phyloP scores from a whole-genome alignment of 2,113 vertebrate genomes.

The Gavialis gangeticus region DNA sequence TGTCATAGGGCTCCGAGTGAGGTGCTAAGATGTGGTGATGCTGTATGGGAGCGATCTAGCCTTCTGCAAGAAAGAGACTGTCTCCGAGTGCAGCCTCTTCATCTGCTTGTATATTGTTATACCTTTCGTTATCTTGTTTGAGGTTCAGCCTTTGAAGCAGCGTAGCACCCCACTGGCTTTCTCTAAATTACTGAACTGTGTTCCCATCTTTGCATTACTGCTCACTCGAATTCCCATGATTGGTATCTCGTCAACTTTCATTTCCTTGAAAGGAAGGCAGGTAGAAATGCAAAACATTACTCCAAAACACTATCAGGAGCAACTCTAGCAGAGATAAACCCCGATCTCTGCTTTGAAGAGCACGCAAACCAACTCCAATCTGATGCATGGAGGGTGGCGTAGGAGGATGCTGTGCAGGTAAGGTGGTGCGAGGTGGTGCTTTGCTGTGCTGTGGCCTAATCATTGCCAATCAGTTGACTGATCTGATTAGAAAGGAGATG shows the following conservation, averaged over 20 bases:
- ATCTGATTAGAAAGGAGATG: background rate
- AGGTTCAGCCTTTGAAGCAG: slow-evolving; percentile 34
- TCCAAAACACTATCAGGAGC: background rate
- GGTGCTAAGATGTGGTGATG: background rate
- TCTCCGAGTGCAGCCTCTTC: background rate
- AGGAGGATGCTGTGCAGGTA: background rate
- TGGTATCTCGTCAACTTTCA: background rate
- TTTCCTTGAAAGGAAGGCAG: background rate
- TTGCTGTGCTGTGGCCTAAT: rapidly evolving
- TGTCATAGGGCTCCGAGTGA: background rate
- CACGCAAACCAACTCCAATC: background rate
- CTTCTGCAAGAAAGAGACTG: slow-evolving; percentile 29
- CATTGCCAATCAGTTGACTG: slow-evolving; percentile 3
- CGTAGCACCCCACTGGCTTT: slow-evolving; percentile 29
- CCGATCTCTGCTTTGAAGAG: background rate
- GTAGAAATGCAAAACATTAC: slow-evolving; percentile 5
- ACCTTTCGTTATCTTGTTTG: background rate
- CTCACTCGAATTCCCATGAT: slow-evolving; percentile 12
- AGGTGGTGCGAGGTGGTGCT: background rate
- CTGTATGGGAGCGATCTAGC: slow-evolving; percentile 31
- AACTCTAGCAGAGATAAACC: slow-evolving; percentile 6
- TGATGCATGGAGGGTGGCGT: background rate
- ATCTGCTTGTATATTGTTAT: background rate
- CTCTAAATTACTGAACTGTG: background rate
- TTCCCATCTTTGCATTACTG: slow-evolving; percentile 20